Conservation (phyloP, 2,113 vertebrate genomes). For the Baryphthengus martii region DNA sequence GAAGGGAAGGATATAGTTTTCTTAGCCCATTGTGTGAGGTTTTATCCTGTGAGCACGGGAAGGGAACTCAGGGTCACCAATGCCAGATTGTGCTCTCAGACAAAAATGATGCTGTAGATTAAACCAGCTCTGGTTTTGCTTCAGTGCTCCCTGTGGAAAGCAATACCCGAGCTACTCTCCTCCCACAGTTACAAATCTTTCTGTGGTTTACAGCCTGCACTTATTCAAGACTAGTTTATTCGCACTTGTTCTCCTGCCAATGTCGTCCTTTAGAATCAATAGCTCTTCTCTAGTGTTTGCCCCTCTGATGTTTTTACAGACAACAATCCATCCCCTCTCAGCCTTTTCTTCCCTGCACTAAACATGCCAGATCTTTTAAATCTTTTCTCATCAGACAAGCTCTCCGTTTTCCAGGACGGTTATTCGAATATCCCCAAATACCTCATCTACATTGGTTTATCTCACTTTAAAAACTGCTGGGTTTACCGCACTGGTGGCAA, state of each 20-base stretch:
- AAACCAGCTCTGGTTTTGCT: neutral
- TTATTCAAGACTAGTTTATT: constrained; percentile 46
- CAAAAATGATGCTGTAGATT: neutral
- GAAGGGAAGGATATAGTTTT: neutral
- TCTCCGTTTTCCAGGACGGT: neutral
- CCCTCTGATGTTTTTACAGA: constrained; percentile 26
- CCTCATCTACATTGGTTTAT: neutral
- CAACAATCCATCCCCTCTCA: neutral
- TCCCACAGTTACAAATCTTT: neutral
- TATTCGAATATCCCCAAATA: neutral
- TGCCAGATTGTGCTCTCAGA: neutral
- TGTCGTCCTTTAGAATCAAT: constrained; percentile 43
- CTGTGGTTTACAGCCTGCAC: neutral
- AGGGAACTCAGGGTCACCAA: fast-evolving
- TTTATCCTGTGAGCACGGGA: neutral
- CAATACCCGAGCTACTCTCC: neutral
- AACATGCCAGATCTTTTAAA: neutral
- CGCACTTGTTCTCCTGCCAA: constrained; percentile 33
- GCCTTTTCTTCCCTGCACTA: neutral
- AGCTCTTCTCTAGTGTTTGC: constrained; percentile 47
- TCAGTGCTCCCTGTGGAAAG: neutral
- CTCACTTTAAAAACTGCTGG: neutral
- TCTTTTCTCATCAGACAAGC: neutral
- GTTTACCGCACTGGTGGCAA: neutral
- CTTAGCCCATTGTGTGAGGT: neutral